Conservation (phyloP, 2,113 vertebrate species). For the Callopanchax toddi region DNA sequence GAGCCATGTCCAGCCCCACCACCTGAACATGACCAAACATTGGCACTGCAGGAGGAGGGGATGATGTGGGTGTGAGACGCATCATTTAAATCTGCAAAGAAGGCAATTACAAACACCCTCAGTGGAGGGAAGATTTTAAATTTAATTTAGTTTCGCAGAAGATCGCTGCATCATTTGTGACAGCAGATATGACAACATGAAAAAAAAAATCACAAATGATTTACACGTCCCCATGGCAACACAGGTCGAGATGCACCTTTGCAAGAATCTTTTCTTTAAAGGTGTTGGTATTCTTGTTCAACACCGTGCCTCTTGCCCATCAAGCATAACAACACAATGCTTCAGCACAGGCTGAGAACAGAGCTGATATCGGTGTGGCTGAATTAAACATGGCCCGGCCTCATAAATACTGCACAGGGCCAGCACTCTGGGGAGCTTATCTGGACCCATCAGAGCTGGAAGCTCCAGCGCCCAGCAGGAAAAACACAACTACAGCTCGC, state of each 20-base stretch:
- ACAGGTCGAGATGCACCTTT: conserved; percentile 34
- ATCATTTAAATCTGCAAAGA: conserved; percentile 34
- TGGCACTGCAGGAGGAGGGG: conserved; percentile 16
- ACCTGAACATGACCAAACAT: conserved; percentile 65
- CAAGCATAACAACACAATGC: conserved; percentile 47
- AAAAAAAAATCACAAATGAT: conserved; percentile 11
- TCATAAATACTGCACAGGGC: conserved; percentile 78
- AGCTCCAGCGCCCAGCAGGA: conserved; percentile 71
- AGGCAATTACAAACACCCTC: conserved; percentile 4
- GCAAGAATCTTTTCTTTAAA: conserved; percentile 31
- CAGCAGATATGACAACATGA: neutral
- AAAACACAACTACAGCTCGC: conserved; percentile 73
- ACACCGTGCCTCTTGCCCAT: conserved; percentile 31
- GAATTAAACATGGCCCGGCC: conserved; percentile 79
- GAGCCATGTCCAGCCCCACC: conserved; percentile 65
- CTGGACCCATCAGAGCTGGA: conserved; percentile 66
- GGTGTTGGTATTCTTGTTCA: conserved; percentile 40
- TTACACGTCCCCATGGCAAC: conserved; percentile 33
- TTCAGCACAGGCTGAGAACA: conserved; percentile 58
- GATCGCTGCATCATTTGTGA: conserved; percentile 4
- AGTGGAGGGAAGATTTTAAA: conserved; percentile 18
- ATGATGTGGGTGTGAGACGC: conserved; percentile 7
- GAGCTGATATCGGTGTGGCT: conserved; percentile 71
- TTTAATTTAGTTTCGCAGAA: conserved; percentile 16
- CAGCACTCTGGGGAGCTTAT: conserved; percentile 67